phyloP scores from a whole-genome alignment of 2,113 vertebrate species.

The Protomyctophum bolini region DNA sequence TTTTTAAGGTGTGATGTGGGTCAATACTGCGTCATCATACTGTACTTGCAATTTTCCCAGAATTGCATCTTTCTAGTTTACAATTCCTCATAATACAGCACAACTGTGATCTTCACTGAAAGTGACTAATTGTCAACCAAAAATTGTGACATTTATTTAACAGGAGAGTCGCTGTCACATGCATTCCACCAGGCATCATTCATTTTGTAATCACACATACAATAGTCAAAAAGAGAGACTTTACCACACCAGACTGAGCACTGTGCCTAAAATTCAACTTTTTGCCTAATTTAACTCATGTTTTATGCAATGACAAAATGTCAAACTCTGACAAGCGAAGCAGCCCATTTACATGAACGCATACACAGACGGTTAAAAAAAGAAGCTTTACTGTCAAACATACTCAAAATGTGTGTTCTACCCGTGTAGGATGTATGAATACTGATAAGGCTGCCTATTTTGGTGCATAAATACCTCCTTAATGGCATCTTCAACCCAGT shows the following conservation, averaged over 20 bases:
- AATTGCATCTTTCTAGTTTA: too few relatives aligned
- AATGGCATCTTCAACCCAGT: neutral
- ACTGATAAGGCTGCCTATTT: neutral
- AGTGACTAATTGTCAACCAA: slow-evolving; percentile 3
- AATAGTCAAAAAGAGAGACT: neutral
- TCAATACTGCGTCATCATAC: too few relatives aligned
- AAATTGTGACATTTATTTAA: slow-evolving; percentile 10
- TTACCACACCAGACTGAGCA: neutral
- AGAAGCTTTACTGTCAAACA: slow-evolving; percentile 1
- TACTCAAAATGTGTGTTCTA: neutral
- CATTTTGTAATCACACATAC: neutral
- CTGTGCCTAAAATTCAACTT: neutral
- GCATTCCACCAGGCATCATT: neutral
- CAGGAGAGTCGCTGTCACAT: slow-evolving; percentile 1
- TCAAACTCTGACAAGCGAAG: slow-evolving; percentile 20
- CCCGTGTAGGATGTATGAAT: neutral
- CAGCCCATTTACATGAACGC: slow-evolving; percentile 25
- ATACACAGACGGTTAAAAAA: neutral
- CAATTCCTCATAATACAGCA: too few relatives aligned
- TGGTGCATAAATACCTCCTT: neutral
- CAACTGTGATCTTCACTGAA: too few relatives aligned
- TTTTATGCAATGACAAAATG: slow-evolving; percentile 36
- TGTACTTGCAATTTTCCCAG: too few relatives aligned
- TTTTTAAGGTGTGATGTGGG: slow-evolving; percentile 15
- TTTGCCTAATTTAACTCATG: slow-evolving; percentile 15